Base-by-base conservation (phyloP, 2,797 vertebrate genomes). In the Hippopotamyrus pictus region DNA sequence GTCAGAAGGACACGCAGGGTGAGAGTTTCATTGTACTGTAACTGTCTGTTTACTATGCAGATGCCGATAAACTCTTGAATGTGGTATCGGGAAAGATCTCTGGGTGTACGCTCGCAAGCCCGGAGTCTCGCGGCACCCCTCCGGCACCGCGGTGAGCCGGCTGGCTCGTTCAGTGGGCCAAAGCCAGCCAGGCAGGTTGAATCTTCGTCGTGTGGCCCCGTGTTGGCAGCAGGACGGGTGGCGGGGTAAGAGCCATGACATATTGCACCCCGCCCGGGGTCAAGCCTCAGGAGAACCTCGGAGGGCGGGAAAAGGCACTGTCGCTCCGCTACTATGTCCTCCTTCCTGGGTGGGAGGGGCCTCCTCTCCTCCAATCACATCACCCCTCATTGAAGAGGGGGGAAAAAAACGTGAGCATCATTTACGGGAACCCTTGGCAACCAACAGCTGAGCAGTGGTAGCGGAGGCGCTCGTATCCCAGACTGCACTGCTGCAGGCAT, bases 251-350 rank as follows among this genome's bases (percentile, higher is more conserved):
- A 51, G 84, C 84, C 84, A 33, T 33, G 51, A 25, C 82, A 44
- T 69, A 89, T 12, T 29, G 76, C 11, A 11, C 84, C 79, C 51
- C 37, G 88, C 94, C 93, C 89, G 86, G 86, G 93, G 94, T 93
- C 91, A 92, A 83, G 91, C 93, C 93, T 2, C 44, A 93, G 94
- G 94, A 93, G 76, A 92, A 9, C 37, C 37, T 22, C 17, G 1
- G 73, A 44, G 37, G 73, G 73, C 9, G 37, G 73, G 33, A 17
- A 44, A n/a, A 11, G 25, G 25, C 85, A 53, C 1, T 33, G 85
- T 29, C 8, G 85, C 83, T 51, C 50, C 22, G 25, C 46, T 85
- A 8, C 84, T 9, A 86, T 51, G 5, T 17, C 48, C n/a, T 50
- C 84, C 11, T 48, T 7, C 44, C 44, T 17, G 7, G 33, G 85